Evolutionary conservation across 2,797 vertebrate genomes (phyloP), one percentile per base, ranked within the genome.

Genomic region (Esox lucius): DNA sequence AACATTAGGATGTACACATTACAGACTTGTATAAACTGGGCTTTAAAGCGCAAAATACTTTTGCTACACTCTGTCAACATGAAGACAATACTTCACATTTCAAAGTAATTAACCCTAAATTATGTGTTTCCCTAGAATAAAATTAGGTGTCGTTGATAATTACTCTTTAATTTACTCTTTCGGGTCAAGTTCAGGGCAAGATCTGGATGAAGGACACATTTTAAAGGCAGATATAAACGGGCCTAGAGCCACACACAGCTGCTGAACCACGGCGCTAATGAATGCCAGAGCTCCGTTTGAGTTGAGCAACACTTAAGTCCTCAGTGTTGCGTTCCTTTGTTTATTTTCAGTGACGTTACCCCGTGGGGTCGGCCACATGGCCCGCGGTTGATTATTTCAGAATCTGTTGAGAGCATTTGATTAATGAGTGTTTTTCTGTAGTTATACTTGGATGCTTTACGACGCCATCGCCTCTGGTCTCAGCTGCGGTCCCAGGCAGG

Each of bases 371-470:
- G 70, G 74, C 81, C 80, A 81, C 79, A 73, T 73, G 70, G 81
- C 78, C 85, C 68, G 84, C 22, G 78, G 85, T 81, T 87, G 86
- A 87, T 86, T 85, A 86, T 79, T 75, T 74, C 81, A n/a, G 72
- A 80, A 70, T 86, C 85, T 81, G 74, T 35, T 8, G 83, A 85
- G 83, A 81, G 74, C 51, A 5, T 80, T 68, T 91, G 88, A 91
- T 91, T 89, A 90, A 91, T 89, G 85, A 78, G 78, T 84, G 77
- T 88, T 87, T 88, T 86, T 56, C 19, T 85, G 83, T 81, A 75
- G 81, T 89, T 87, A 68, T 68, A 72, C 68, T 72, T 74, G 49
- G 48, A 39, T 73, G 31, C 56, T 46, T n/a, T 26, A 11, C 70
- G 62, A 8, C 42, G 22, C 69, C 26, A 13, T 70, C 17, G 26